phyloP scores from a whole-genome alignment of 2,888 invertebrate species.

The Phortica magna region DNA sequence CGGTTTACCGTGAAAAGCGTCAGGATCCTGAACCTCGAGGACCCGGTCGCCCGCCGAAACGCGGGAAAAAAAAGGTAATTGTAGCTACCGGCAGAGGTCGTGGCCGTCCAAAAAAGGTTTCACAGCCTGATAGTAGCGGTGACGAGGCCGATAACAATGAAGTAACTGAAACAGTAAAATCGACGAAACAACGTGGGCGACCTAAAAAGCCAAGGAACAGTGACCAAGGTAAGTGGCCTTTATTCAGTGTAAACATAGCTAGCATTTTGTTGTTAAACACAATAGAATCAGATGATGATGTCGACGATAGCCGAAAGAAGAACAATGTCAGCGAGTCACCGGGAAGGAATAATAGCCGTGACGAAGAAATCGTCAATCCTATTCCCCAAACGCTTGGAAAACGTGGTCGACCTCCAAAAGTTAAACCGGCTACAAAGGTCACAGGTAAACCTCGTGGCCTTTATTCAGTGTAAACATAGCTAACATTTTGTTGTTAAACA shows the following conservation, averaged over 20 bases:
- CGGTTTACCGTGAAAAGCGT: neutral
- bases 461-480: too few species aligned
- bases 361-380: constrained; percentile 3
- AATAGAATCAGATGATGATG: constrained; percentile 53
- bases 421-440: constrained; percentile 39
- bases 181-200: constrained; percentile 51
- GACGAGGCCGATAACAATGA: too few species aligned
- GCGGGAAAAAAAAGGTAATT: constrained; percentile 7
- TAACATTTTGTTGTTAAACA: too few species aligned
- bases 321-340: neutral
- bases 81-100: constrained; percentile 44
- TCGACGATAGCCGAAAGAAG: constrained; percentile 61
- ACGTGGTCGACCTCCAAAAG: constrained; percentile 52
- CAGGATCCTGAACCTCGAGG: constrained; percentile 43
- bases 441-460: constrained; percentile 71
- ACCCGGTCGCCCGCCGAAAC: constrained; percentile 65
- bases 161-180: constrained; percentile 29
- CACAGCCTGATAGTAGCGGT: constrained; percentile 13
- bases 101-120: constrained; percentile 42
- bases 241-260: constrained; percentile 31
- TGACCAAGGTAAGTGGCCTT: constrained; percentile 60
- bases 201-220: constrained; percentile 65
- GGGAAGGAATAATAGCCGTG: constrained; percentile 36
- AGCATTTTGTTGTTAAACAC: too few species aligned
- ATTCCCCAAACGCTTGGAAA: constrained; percentile 41